These are phyloP conservation scores for Drosophila subsilvestris DNA, from an alignment of 2,888 invertebrate genomes.

Conservation along the genomic window DNA sequence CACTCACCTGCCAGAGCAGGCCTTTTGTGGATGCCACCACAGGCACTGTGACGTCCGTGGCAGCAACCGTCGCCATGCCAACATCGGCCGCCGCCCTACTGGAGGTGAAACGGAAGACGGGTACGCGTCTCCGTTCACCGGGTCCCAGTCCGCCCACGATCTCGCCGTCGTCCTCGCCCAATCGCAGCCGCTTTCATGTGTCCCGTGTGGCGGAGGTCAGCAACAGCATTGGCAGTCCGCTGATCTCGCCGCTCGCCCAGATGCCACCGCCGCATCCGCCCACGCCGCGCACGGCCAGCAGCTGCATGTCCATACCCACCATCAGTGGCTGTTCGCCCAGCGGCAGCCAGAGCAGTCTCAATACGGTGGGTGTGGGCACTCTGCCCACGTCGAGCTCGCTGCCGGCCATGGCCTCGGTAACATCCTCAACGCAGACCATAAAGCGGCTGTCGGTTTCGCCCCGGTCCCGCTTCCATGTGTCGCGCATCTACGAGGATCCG, in stretches of 20 bases:
- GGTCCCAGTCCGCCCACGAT: slow-evolving; percentile 87
- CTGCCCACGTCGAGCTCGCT: slow-evolving; percentile 81
- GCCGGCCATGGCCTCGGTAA: slow-evolving; percentile 80
- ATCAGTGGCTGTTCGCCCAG: slow-evolving; percentile 41
- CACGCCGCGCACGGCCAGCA: slow-evolving; percentile 60
- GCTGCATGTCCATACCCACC: slow-evolving; percentile 70
- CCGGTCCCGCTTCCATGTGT: slow-evolving; percentile 82
- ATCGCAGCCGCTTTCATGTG: slow-evolving; percentile 85
- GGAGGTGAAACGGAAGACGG: slow-evolving; percentile 82
- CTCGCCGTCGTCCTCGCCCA: slow-evolving; percentile 88
- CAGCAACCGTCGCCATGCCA: slow-evolving; percentile 70
- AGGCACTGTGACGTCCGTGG: slow-evolving; percentile 68
- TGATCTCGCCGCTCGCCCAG: slow-evolving; percentile 78
- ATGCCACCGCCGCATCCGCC: slow-evolving; percentile 56
- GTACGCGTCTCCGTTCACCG: slow-evolving; percentile 88
- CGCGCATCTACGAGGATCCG: slow-evolving; percentile 83
- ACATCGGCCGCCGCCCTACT: slow-evolving; percentile 78
- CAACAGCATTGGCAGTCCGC: slow-evolving; percentile 56
- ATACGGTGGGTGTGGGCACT: slow-evolving; percentile 39
- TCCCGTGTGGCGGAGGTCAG: slow-evolving; percentile 82
- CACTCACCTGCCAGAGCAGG: slow-evolving; percentile 88
- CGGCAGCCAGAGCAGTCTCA: slow-evolving; percentile 55
- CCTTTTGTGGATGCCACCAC: slow-evolving; percentile 84
- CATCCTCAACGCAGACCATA: slow-evolving; percentile 82
- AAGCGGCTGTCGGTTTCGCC: slow-evolving; percentile 82